Percentiles rank a stretch among this genome's conserved stretches.
Evolutionary conservation across 2,888 invertebrate genomes (phyloP).

Genomic region (Lycia hirtaria): DNA sequence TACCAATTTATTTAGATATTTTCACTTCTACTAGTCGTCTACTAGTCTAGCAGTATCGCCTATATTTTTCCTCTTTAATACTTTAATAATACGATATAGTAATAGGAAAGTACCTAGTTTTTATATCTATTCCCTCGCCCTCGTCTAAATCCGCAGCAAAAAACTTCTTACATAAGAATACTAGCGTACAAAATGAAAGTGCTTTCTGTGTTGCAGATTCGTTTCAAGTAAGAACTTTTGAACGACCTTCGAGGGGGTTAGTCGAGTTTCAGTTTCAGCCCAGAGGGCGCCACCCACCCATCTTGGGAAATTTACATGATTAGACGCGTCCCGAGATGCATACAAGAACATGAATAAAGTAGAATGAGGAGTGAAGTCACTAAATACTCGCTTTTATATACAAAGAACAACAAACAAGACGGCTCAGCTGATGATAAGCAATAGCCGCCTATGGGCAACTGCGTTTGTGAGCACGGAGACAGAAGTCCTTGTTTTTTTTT

Average conservation of each 20-base stretch:
- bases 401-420: no score
- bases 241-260: constrained; percentile 80
- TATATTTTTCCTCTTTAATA: no score
- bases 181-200: constrained; percentile 72
- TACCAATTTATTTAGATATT: no score
- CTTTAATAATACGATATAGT: no score
- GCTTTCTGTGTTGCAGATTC: constrained; percentile 73
- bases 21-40: no score
- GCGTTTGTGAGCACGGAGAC: no score
- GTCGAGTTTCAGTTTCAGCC: constrained; percentile 77
- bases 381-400: constrained; percentile 30
- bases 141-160: no score
- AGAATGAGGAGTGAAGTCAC: constrained; percentile 43
- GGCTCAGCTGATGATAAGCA: no score
- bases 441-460: no score
- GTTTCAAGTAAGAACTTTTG: constrained; percentile 77
- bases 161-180: constrained; percentile 22
- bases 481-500: no score
- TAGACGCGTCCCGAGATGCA: constrained; percentile 70
- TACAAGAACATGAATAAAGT: constrained; percentile 54
- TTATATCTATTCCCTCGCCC: background rate
- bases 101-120: no score
- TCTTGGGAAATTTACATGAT: constrained; percentile 80
- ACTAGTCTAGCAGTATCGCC: no score
- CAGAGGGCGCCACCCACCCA: constrained; percentile 66